Evolutionary conservation across 1,140 invertebrate species (phyloP).

Genomic region (Agraylea sexmaculata): DNA sequence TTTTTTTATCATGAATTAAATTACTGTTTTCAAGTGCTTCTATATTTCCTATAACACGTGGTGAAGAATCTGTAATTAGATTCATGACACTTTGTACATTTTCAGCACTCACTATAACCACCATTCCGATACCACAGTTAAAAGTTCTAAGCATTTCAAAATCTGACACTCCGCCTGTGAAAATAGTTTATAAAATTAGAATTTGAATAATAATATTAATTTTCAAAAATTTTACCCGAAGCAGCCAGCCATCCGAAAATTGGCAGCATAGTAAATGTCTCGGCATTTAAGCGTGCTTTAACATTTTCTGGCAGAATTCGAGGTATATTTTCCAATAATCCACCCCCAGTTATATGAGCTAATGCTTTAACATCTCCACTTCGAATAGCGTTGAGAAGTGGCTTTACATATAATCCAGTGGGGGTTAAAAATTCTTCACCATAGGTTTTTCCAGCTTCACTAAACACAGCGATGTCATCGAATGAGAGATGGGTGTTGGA

Average conservation of each 20-base stretch:
- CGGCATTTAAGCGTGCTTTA: slow-evolving; percentile 58
- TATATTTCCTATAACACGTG: slow-evolving; percentile 48
- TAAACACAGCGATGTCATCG: slow-evolving; percentile 63
- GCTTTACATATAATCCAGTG: slow-evolving; percentile 81
- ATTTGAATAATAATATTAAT: too few relatives aligned
- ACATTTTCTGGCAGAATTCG: slow-evolving; percentile 57
- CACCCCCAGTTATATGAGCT: slow-evolving; percentile 92
- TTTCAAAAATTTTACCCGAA: slow-evolving; percentile 44
- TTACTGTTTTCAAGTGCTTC: slow-evolving; percentile 20
- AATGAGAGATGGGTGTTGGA: slow-evolving; percentile 44
- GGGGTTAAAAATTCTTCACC: slow-evolving; percentile 78
- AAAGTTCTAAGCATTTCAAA: slow-evolving; percentile 75
- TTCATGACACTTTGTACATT: slow-evolving; percentile 31
- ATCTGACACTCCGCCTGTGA: slow-evolving; percentile 55
- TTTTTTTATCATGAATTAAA: slow-evolving; percentile 1
- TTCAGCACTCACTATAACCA: slow-evolving; percentile 58
- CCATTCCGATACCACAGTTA: slow-evolving; percentile 87
- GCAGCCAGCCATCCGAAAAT: slow-evolving; percentile 52
- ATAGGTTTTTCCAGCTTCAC: slow-evolving; percentile 40
- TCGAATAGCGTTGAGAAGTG: slow-evolving; percentile 62
- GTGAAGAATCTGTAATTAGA: slow-evolving; percentile 25
- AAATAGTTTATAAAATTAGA: too few relatives aligned
- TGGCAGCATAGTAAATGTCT: slow-evolving; percentile 58
- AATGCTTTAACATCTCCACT: slow-evolving; percentile 70
- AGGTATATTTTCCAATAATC: slow-evolving; percentile 81